Conservation (phyloP, 2,888 invertebrate genomes). For the Leucoma salicis region DNA sequence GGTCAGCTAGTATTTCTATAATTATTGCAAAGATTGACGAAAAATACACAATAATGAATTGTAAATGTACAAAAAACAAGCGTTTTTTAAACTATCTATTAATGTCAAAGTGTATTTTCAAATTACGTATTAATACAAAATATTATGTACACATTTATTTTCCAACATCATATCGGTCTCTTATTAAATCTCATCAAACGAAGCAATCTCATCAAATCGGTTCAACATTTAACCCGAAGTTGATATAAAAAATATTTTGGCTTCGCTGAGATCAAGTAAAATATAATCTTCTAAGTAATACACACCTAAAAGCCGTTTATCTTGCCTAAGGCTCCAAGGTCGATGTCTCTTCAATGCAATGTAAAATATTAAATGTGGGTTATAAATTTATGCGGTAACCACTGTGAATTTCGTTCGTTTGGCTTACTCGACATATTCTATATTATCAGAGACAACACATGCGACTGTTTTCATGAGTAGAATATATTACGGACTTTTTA, state of each 20-base stretch:
- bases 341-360: constrained; percentile 29
- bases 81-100: no score
- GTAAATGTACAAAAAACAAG: no score
- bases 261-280: constrained; percentile 23
- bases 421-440: constrained; percentile 29
- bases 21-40: no score
- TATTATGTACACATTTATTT: background rate
- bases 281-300: constrained; percentile 20
- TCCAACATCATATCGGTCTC: constrained; percentile 11
- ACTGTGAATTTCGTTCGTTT: constrained; percentile 35
- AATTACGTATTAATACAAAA: no score
- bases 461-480: constrained; percentile 25
- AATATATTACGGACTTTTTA: constrained; percentile 28
- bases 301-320: constrained; percentile 26
- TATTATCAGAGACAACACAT: constrained; percentile 27
- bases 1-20: no score
- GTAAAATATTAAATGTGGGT: constrained; percentile 37
- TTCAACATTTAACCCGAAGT: constrained; percentile 19
- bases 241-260: constrained; percentile 24
- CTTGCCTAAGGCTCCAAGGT: constrained; percentile 23
- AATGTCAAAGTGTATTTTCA: no score
- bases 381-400: constrained; percentile 26
- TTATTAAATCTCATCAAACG: constrained; percentile 26
- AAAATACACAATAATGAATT: no score
- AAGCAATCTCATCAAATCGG: constrained; percentile 20